These are phyloP conservation scores for Psittacara wagleri DNA, from an alignment of 2,113 vertebrate genomes.

Conservation along the genomic window DNA sequence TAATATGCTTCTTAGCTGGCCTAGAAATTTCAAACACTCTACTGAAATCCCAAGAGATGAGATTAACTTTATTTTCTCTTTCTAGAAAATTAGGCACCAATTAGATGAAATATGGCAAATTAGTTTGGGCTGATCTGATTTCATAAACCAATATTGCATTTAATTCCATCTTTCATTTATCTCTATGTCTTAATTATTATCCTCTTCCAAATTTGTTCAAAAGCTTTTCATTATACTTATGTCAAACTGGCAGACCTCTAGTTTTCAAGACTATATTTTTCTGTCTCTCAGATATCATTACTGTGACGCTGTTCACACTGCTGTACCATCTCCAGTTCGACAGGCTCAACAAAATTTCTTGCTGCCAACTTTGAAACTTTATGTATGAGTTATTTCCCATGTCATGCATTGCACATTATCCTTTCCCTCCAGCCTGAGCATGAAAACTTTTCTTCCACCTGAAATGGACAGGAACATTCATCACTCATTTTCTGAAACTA, in stretches of 20 bases:
- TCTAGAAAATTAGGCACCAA: neutral
- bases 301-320: neutral
- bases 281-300: neutral
- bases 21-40: neutral
- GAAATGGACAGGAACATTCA: neutral
- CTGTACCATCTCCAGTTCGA: neutral
- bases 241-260: neutral
- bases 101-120: neutral
- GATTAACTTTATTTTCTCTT: neutral
- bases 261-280: neutral
- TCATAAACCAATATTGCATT: neutral
- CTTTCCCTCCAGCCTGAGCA: neutral
- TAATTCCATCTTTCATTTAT: neutral
- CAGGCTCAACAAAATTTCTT: neutral
- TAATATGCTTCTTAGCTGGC: neutral
- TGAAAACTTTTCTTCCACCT: neutral
- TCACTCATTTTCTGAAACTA: neutral
- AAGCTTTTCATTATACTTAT: neutral
- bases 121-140: neutral
- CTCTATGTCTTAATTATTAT: constrained; percentile 2
- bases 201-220: neutral
- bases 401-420: neutral
- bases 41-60: neutral
- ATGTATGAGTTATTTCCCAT: neutral
- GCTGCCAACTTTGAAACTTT: neutral